A percentile compares a stretch with the other conserved stretches of the same genome.
phyloP scores from a whole-genome alignment of 2,888 invertebrate species.

The Scaptomyza tumidula region DNA sequence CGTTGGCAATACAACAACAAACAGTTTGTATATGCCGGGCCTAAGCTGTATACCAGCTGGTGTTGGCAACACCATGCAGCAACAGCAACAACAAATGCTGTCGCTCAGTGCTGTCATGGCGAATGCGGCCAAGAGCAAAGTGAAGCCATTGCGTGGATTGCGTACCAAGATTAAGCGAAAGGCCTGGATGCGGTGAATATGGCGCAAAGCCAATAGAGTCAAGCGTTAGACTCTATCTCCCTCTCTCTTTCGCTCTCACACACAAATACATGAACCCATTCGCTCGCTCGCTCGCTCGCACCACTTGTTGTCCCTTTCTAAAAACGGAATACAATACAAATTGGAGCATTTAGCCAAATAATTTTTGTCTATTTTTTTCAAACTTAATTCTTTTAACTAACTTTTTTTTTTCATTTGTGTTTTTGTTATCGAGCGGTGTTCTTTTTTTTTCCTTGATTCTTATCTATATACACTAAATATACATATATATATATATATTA shows the following conservation, averaged over 20 bases:
- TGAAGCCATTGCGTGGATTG: slow-evolving; percentile 80
- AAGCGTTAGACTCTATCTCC: slow-evolving; percentile 15
- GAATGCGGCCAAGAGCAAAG: slow-evolving; percentile 71
- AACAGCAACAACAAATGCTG: slow-evolving; percentile 36
- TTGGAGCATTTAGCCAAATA: slow-evolving; percentile 61
- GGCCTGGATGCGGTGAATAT: slow-evolving; percentile 83
- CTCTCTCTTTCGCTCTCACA: slow-evolving; percentile 8
- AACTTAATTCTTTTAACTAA: slow-evolving; percentile 3
- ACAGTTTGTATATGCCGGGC: slow-evolving; percentile 36
- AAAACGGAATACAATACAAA: slow-evolving; percentile 50
- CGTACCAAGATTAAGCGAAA: slow-evolving; percentile 84
- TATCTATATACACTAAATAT: neutral
- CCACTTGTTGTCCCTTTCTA: slow-evolving; percentile 61
- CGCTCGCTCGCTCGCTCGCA: slow-evolving; percentile 26
- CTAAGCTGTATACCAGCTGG: slow-evolving; percentile 28
- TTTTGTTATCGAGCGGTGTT: slow-evolving; percentile 38
- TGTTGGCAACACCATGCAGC: neutral
- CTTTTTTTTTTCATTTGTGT: slow-evolving; percentile 17
- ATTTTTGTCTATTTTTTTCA: slow-evolving; percentile 9
- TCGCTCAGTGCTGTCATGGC: slow-evolving; percentile 50
- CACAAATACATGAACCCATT: neutral
- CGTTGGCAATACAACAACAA: slow-evolving; percentile 7
- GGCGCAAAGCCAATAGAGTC: slow-evolving; percentile 58
- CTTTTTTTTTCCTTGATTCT: slow-evolving; percentile 17
- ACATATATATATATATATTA: slow-evolving; percentile 1